Evolutionary conservation across 2,797 vertebrate genomes (phyloP).

Genomic region (Crotalus adamanteus): DNA sequence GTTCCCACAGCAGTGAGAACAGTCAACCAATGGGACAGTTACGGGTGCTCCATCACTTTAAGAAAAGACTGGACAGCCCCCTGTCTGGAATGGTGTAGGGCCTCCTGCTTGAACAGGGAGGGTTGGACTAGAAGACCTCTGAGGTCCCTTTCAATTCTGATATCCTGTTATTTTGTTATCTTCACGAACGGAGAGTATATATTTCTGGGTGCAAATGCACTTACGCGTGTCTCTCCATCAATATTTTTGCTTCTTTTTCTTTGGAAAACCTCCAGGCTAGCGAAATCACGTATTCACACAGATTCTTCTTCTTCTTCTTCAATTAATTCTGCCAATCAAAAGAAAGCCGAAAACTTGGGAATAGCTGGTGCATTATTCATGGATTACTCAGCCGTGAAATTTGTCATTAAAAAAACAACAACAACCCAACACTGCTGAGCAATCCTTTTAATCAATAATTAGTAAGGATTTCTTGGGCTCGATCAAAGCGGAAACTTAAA

Average conservation of each 20-base stretch:
- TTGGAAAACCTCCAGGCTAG: not conserved
- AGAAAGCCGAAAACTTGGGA: not conserved
- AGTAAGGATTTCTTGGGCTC: not conserved
- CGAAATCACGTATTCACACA: not conserved
- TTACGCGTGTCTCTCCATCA: not conserved
- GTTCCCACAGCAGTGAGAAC: too few relatives aligned
- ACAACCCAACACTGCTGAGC: not conserved
- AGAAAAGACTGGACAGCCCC: too few relatives aligned
- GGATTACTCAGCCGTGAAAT: slow-evolving; percentile 11
- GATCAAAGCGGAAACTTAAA: not conserved
- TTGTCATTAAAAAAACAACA: not conserved
- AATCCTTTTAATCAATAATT: slow-evolving; percentile 31
- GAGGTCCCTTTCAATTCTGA: too few relatives aligned
- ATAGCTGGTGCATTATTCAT: slow-evolving; percentile 9
- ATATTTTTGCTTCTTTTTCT: too few relatives aligned
- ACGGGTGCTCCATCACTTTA: too few relatives aligned
- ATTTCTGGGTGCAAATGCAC: not conserved
- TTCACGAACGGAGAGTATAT: not conserved
- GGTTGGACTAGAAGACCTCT: too few relatives aligned
- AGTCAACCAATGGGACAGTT: too few relatives aligned
- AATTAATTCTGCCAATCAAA: slow-evolving; percentile 12
- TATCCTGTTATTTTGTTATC: not conserved
- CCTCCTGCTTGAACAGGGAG: too few relatives aligned
- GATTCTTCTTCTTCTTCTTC: not conserved
- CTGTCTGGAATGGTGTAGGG: too few relatives aligned